Base-by-base conservation (phyloP, 1,140 invertebrate species). In the Temnothorax longispinosus region DNA sequence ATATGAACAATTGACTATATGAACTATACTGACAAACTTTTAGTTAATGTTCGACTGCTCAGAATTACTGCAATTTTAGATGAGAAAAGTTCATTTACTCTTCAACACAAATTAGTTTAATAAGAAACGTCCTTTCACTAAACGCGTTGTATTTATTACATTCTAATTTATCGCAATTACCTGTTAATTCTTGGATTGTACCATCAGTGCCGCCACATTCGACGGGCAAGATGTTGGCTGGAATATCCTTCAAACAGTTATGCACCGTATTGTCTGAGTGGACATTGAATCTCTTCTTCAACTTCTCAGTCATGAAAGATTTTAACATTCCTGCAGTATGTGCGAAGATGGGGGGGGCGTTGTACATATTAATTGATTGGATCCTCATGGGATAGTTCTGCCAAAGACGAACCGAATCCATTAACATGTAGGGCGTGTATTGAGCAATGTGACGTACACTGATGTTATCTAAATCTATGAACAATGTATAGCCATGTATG, bases 381-480 rank as follows among this genome's bases (percentile, higher is more conserved):
- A 97, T 96, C 87, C 97, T 96, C 10, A 97, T 95, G 7, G 97
- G 97, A 92, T 98, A 98, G 52, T 96, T 96, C 94, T 97, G 96
- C 97, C 97, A 97, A 4, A 96, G 95, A 71, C 96, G 95, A 0
- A 97, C 96, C 8, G 96, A 92, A 69, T 94, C 93, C 94, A 96
- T 94, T 32, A 97, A 95, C 0, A 96, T 90, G n/a, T 91, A 92
- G 0, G 97, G 96, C n/a, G 96, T 96, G 58, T 97, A 90, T 89
- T 97, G 96, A 18, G 96, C 82, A 4, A 96, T 96, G 89, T 97
- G 97, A 10, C 95, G 95, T 21, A 97, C 90, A 1, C 96, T 94
- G 0, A 96, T 94, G 0, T 96, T 96, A 8, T 93, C 92, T 94
- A 97, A 94, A 89, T 97, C 97, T 87, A 97, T 94, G 27, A 97